Evolutionary conservation across 1,140 invertebrate genomes (phyloP).

Genomic region (Prorops nasuta): DNA sequence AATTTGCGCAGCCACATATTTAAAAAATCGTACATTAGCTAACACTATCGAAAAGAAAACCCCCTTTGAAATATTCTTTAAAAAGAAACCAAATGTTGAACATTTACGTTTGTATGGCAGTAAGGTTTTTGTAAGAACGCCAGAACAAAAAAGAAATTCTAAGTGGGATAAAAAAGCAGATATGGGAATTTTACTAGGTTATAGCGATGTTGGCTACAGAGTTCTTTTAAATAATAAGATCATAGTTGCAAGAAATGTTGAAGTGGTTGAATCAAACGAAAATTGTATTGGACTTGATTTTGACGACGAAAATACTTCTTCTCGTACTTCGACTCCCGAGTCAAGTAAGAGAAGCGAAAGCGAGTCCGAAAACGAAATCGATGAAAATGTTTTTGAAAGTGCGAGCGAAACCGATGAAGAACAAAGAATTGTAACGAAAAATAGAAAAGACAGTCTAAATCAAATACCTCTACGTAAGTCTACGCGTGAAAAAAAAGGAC

Average conservation of each 20-base stretch:
- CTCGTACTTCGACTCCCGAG: background rate
- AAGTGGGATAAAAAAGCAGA: slow-evolving; percentile 16
- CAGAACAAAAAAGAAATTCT: background rate
- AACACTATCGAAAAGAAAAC: slow-evolving; percentile 10
- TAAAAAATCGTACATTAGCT: slow-evolving; percentile 3
- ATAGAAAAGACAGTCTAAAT: background rate
- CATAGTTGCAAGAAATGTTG: slow-evolving; percentile 17
- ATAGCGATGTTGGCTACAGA: slow-evolving; percentile 8
- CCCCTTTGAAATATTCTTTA: slow-evolving; percentile 8
- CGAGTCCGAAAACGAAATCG: background rate
- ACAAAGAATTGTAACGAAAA: slow-evolving; percentile 1
- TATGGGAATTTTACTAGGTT: slow-evolving; percentile 15
- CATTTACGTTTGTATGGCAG: slow-evolving; percentile 3
- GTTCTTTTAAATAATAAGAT: slow-evolving; percentile 20
- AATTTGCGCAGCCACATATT: background rate
- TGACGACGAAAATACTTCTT: background rate
- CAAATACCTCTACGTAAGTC: slow-evolving; percentile 4
- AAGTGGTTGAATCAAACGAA: slow-evolving; percentile 22
- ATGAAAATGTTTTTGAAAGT: slow-evolving; percentile 7
- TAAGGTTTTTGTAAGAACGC: slow-evolving; percentile 5
- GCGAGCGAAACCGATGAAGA: slow-evolving; percentile 1
- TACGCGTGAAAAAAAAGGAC: slow-evolving; percentile 4
- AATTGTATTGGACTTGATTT: slow-evolving; percentile 6
- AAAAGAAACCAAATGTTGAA: background rate
- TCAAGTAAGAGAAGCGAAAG: background rate